Percentiles rank a stretch among this genome's conserved stretches.
Conservation (phyloP, 2,113 vertebrate genomes). For the Lichenostomus cassidix region DNA sequence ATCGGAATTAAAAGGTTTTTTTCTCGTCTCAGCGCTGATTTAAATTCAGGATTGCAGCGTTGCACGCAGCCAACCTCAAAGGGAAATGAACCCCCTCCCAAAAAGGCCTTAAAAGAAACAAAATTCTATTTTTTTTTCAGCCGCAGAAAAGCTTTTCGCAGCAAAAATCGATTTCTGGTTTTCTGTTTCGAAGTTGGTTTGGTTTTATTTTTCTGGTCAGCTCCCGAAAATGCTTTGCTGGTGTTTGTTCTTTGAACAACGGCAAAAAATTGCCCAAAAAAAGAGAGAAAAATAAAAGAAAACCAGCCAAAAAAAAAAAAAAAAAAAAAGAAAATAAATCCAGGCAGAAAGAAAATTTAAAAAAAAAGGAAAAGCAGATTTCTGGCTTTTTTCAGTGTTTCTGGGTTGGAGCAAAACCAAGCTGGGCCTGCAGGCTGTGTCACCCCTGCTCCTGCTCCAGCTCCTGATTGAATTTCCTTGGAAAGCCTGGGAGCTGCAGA, state of each 20-base stretch:
- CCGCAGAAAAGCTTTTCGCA: neutral
- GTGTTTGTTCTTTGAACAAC: neutral
- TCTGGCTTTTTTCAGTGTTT: constrained; percentile 7
- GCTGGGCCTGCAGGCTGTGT: neutral
- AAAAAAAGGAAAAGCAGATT: neutral
- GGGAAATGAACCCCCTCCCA: neutral
- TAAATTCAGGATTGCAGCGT: neutral
- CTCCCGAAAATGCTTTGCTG: neutral
- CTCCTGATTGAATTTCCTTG: constrained; percentile 61
- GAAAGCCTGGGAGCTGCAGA: constrained; percentile 41
- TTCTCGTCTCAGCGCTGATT: neutral
- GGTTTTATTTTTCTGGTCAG: neutral
- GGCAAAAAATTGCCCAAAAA: neutral
- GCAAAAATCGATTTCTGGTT: neutral
- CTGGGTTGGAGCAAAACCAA: constrained; percentile 36
- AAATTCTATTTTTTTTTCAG: neutral
- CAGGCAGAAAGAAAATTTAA: neutral
- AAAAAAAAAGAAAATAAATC: neutral
- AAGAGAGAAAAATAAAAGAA: neutral
- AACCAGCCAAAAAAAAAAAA: neutral
- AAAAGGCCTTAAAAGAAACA: neutral
- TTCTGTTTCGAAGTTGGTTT: neutral
- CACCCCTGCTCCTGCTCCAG: neutral
- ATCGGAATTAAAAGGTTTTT: neutral
- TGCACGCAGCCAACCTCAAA: neutral